These are phyloP conservation scores for Eilema caniola DNA, from an alignment of 2,888 invertebrate species.

Conservation along the genomic window DNA sequence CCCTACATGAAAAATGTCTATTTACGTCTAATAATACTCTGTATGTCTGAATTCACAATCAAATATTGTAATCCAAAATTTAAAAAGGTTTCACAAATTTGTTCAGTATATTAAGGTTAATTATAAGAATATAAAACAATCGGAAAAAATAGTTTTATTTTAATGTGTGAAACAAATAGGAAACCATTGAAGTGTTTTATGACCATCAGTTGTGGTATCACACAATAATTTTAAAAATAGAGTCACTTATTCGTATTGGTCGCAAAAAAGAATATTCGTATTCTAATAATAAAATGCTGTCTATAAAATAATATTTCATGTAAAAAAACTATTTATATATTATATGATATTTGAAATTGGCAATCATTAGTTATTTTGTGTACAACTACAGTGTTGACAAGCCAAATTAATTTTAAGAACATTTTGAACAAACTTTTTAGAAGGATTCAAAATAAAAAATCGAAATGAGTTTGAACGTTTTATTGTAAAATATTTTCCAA, in stretches of 20 bases:
- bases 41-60: not conserved
- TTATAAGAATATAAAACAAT: no score
- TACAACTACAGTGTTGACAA: constrained; percentile 56
- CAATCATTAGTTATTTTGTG: constrained; percentile 28
- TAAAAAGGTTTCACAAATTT: not conserved
- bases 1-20: not conserved
- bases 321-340: not conserved
- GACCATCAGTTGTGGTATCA: not conserved
- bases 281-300: not conserved
- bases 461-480: constrained; percentile 39
- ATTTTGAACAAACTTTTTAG: constrained; percentile 15
- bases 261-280: not conserved
- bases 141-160: no score
- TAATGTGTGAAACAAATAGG: not conserved
- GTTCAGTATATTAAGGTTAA: no score
- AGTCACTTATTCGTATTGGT: not conserved
- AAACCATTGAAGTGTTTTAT: not conserved
- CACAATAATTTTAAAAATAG: not conserved
- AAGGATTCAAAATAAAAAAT: constrained; percentile 27
- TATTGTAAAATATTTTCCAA: constrained; percentile 34
- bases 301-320: not conserved
- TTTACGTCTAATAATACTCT: not conserved
- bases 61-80: not conserved
- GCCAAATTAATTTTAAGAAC: constrained; percentile 56
- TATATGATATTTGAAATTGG: constrained; percentile 2